Percentiles rank a stretch among this genome's conserved stretches.
phyloP scores from a whole-genome alignment of 2,113 vertebrate species.

The Carollia perspicillata region DNA sequence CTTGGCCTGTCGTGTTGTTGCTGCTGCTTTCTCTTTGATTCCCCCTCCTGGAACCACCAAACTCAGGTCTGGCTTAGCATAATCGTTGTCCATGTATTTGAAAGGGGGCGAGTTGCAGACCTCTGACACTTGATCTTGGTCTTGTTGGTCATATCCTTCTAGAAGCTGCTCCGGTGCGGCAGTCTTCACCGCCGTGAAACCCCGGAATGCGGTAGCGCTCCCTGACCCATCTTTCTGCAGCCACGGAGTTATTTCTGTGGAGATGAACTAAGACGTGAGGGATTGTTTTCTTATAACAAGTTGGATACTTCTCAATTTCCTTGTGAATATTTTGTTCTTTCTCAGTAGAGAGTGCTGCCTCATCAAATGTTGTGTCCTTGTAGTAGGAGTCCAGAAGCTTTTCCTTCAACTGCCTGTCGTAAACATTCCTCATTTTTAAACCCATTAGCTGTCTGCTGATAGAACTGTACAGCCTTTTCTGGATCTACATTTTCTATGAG shows the following conservation, averaged over 20 bases:
- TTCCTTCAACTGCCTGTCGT: constrained; percentile 94
- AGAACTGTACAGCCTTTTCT: constrained; percentile 96
- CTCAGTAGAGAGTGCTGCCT: too few species aligned
- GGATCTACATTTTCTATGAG: constrained; percentile 94
- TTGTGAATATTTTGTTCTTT: too few species aligned
- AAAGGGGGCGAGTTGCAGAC: constrained; percentile 96
- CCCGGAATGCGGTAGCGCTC: constrained; percentile 98
- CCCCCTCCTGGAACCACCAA: constrained; percentile 93
- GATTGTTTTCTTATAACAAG: constrained; percentile 91
- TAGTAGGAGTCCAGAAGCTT: constrained; percentile 94
- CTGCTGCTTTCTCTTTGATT: constrained; percentile 91
- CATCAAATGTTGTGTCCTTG: constrained; percentile 90
- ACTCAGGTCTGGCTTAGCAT: constrained; percentile 95
- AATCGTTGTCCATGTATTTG: constrained; percentile 99
- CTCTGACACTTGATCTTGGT: constrained; percentile 93
- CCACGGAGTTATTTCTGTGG: constrained; percentile 95
- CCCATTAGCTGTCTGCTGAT: constrained; percentile 96
- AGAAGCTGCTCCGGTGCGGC: constrained; percentile 92
- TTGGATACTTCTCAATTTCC: background rate
- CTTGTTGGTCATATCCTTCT: constrained; percentile 96
- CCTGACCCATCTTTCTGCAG: constrained; percentile 95
- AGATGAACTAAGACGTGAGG: constrained; percentile 97
- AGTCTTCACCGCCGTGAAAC: constrained; percentile 95
- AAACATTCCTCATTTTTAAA: constrained; percentile 98
- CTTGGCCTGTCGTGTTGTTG: constrained; percentile 83